A percentile compares a stretch with the other conserved stretches of the same genome.
Evolutionary conservation across 2,888 invertebrate genomes (phyloP).

Genomic region (Conchocele bisecta): DNA sequence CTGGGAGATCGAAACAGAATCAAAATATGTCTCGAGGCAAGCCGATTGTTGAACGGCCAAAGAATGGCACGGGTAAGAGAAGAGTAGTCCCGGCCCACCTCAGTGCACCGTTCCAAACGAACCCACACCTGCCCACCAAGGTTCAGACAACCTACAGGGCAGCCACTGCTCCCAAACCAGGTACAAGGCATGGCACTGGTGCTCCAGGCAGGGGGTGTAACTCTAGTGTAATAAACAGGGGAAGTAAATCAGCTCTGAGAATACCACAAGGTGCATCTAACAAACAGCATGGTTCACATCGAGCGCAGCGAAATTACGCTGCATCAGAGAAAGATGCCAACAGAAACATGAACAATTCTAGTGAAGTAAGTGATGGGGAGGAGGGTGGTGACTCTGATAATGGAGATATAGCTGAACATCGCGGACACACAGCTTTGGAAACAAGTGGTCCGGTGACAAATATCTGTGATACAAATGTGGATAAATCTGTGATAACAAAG

Average conservation of each 20-base stretch:
- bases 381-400: too few relatives aligned
- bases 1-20: slow-evolving; percentile 9
- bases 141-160: slow-evolving; percentile 51
- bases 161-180: slow-evolving; percentile 30
- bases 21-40: not conserved
- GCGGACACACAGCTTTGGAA: not conserved
- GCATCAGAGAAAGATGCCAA: too few relatives aligned
- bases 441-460: not conserved
- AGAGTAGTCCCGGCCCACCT: slow-evolving; percentile 60
- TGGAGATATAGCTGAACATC: too few relatives aligned
- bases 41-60: slow-evolving; percentile 20
- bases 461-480: too few relatives aligned
- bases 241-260: not conserved
- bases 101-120: slow-evolving; percentile 74
- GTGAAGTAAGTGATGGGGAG: too few relatives aligned
- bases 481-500: too few relatives aligned
- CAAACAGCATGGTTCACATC: too few relatives aligned
- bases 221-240: not conserved
- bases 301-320: too few relatives aligned
- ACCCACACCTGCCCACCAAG: slow-evolving; percentile 56
- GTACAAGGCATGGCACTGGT: not conserved
- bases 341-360: too few relatives aligned
- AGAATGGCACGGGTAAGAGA: slow-evolving; percentile 26
- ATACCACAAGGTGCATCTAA: too few relatives aligned
- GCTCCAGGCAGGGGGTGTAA: slow-evolving; percentile 1